A percentile compares a stretch with the other conserved stretches of the same genome.
These are phyloP conservation scores for Sarcophilus harrisii DNA, from an alignment of 2,797 vertebrate genomes.

Conservation along the genomic window DNA sequence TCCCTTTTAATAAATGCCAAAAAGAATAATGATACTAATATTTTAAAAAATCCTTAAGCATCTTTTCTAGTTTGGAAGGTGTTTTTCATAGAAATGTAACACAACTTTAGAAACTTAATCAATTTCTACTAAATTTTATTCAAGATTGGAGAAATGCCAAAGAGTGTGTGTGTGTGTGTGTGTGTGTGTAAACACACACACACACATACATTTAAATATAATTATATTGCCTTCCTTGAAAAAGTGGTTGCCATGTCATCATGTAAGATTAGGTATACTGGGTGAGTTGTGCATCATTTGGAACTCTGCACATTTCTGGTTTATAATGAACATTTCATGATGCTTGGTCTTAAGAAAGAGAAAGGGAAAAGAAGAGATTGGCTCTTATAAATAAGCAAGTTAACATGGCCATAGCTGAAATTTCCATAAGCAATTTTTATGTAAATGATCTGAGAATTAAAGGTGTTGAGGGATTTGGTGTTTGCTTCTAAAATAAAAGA, in stretches of 20 bases:
- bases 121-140: constrained; percentile 78
- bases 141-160: constrained; percentile 74
- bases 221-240: constrained; percentile 65
- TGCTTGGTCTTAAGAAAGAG: constrained; percentile 50
- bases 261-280: constrained; percentile 53
- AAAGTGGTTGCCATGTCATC: constrained; percentile 72
- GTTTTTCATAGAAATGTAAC: constrained; percentile 79
- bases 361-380: constrained; percentile 61
- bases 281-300: constrained; percentile 61
- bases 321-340: constrained; percentile 70
- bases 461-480: neutral
- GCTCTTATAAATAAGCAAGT: constrained; percentile 64
- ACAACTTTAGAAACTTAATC: constrained; percentile 81
- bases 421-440: constrained; percentile 68
- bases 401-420: constrained; percentile 44
- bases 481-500: constrained; percentile 65
- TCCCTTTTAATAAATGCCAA: constrained; percentile 24
- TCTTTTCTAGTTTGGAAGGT: constrained; percentile 75
- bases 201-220: constrained; percentile 55
- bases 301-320: constrained; percentile 56
- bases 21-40: constrained; percentile 41
- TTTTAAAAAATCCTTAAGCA: constrained; percentile 54
- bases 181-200: no score
- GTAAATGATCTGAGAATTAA: constrained; percentile 62
- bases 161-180: constrained; percentile 17